These are phyloP conservation scores for Lineus longissimus DNA, from an alignment of 1,140 invertebrate species.

Conservation along the genomic window DNA sequence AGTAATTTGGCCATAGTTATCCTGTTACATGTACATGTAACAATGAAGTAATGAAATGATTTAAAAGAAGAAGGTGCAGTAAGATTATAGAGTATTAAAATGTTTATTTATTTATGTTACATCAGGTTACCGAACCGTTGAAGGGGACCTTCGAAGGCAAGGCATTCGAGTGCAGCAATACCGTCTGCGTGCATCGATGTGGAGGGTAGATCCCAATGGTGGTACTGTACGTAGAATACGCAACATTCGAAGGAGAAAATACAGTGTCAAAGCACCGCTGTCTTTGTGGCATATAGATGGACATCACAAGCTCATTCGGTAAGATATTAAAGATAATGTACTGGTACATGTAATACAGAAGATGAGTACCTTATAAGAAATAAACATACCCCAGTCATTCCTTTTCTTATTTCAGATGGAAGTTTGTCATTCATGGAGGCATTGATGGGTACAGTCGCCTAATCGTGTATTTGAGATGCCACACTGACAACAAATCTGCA, in stretches of 20 bases:
- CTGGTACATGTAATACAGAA: background rate
- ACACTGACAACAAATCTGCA: background rate
- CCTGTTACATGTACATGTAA: no score
- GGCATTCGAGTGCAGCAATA: no score
- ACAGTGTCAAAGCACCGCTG: background rate
- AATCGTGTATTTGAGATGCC: background rate
- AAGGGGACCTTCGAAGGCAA: no score
- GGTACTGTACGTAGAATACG: no score
- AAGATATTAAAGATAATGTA: background rate
- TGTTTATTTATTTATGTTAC: no score
- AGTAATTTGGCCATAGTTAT: no score
- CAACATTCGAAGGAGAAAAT: background rate
- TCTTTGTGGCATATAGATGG: constrained; percentile 1
- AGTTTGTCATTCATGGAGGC: background rate
- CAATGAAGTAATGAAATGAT: no score
- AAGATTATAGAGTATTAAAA: no score
- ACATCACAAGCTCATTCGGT: constrained; percentile 1
- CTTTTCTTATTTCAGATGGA: background rate
- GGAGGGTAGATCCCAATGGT: no score
- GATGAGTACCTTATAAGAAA: background rate
- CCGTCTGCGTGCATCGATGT: no score
- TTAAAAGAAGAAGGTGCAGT: no score
- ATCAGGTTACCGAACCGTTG: no score
- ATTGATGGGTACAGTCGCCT: constrained; percentile 1
- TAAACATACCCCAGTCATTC: background rate